Conservation (phyloP, 2,888 invertebrate genomes). For the Drosophila anomelani region DNA sequence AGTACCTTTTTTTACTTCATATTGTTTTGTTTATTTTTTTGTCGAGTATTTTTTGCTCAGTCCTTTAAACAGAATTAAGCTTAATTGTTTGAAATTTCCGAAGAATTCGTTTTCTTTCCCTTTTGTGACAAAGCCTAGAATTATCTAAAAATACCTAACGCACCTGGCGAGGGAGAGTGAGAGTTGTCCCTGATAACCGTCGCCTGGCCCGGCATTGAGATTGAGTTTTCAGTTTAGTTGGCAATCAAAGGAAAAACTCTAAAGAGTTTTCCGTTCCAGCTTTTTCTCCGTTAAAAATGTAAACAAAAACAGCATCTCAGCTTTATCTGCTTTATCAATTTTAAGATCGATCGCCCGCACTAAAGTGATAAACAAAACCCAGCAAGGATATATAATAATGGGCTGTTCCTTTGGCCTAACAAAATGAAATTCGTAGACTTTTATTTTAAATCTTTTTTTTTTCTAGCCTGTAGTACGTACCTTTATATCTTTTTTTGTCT, state of each 20-base stretch:
- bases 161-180: neutral
- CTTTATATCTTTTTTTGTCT: conserved; percentile 25
- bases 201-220: conserved; percentile 23
- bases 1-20: neutral
- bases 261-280: conserved; percentile 19
- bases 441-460: conserved; percentile 29
- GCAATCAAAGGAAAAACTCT: conserved; percentile 10
- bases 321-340: conserved; percentile 39
- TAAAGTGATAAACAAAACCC: conserved; percentile 32
- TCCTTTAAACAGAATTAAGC: conserved; percentile 1
- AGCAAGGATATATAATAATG: conserved; percentile 26
- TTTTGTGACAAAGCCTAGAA: neutral
- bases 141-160: neutral
- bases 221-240: conserved; percentile 7
- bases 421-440: conserved; percentile 49
- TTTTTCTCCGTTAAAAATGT: neutral
- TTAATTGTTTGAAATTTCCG: neutral
- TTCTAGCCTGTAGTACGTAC: conserved; percentile 11
- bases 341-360: conserved; percentile 23
- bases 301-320: conserved; percentile 36
- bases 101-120: neutral
- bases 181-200: neutral
- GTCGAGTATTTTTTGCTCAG: neutral
- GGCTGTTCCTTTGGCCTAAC: conserved; percentile 47
- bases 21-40: neutral